Conservation (phyloP, 2,888 invertebrate genomes). For the Diaprepes abbreviatus region DNA sequence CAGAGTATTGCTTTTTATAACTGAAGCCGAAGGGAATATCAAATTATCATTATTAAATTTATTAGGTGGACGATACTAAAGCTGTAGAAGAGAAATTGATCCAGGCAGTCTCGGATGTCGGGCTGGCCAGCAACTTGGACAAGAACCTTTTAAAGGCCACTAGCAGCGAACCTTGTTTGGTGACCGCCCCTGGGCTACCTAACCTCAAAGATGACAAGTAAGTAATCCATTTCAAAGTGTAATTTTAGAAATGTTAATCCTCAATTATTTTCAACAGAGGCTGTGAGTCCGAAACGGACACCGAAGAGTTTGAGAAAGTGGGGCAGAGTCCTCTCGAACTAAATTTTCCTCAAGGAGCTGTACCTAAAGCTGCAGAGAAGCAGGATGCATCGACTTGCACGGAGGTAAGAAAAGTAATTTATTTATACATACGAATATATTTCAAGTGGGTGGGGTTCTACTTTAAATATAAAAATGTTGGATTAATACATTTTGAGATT, state of each 20-base stretch:
- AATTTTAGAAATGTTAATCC: background rate
- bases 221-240: constrained; percentile 43
- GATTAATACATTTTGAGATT: no score
- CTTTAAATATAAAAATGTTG: no score
- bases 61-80: constrained; percentile 54
- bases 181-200: constrained; percentile 60
- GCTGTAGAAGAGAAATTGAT: constrained; percentile 64
- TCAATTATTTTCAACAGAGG: constrained; percentile 72
- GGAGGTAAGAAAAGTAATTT: no score
- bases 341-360: constrained; percentile 60
- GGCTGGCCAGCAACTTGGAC: constrained; percentile 64
- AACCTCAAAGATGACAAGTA: constrained; percentile 67
- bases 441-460: no score
- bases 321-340: constrained; percentile 73
- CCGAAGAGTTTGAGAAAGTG: constrained; percentile 87
- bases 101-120: constrained; percentile 64
- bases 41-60: no score
- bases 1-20: no score
- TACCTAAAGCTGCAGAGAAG: constrained; percentile 63
- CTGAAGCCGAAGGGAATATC: no score
- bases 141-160: constrained; percentile 64
- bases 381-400: constrained; percentile 72
- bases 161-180: constrained; percentile 63
- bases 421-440: no score
- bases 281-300: constrained; percentile 86